These are phyloP conservation scores for Eustalomyia histrio DNA, from an alignment of 2,888 invertebrate species.

Conservation along the genomic window DNA sequence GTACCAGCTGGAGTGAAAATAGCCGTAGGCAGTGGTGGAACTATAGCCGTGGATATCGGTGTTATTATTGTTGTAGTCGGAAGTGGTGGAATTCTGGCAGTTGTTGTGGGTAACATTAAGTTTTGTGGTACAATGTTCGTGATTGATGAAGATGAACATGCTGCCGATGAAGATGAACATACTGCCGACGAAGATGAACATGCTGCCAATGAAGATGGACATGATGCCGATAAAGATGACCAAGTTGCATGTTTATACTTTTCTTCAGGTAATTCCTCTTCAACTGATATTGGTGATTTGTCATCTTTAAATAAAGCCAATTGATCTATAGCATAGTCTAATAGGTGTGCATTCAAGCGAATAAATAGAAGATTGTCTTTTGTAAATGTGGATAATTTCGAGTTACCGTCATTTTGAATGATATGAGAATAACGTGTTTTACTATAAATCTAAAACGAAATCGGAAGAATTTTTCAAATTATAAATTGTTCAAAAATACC, in stretches of 20 bases:
- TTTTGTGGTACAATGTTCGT: not conserved
- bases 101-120: not conserved
- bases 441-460: conserved; percentile 29
- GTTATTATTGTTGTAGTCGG: not conserved
- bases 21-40: not conserved
- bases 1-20: not conserved
- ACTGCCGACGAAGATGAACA: no score
- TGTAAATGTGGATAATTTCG: conserved; percentile 13
- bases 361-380: conserved; percentile 36
- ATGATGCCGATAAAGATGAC: not conserved
- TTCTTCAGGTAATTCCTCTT: not conserved
- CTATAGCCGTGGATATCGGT: not conserved
- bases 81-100: not conserved
- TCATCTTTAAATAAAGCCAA: conserved; percentile 8
- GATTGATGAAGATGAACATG: not conserved
- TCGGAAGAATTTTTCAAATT: no score
- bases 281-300: not conserved
- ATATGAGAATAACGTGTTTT: conserved; percentile 32
- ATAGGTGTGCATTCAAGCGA: conserved; percentile 27
- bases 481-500: not conserved
- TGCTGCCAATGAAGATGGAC: no score
- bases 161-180: no score
- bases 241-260: not conserved
- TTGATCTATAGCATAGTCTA: conserved; percentile 30
- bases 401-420: not conserved